These are phyloP conservation scores for Pipistrellus kuhlii DNA, from an alignment of 2,797 vertebrate species.

Conservation along the genomic window DNA sequence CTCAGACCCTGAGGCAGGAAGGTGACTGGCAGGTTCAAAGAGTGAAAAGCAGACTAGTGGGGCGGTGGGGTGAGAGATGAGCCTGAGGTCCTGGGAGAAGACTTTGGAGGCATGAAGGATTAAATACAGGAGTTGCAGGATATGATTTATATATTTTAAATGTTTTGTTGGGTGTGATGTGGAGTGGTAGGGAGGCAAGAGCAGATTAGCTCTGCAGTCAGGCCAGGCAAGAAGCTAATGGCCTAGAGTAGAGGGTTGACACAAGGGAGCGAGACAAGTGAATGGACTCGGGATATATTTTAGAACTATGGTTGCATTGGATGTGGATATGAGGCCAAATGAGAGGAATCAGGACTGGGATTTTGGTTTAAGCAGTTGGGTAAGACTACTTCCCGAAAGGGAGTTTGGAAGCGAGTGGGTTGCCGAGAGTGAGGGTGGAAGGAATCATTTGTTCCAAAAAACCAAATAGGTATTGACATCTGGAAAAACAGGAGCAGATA, in stretches of 20 bases:
- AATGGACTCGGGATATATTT: background rate
- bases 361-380: background rate
- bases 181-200: background rate
- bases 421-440: background rate
- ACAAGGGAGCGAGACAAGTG: fast-evolving
- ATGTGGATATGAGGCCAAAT: background rate
- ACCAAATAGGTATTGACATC: background rate
- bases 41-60: background rate
- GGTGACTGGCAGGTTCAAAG: background rate
- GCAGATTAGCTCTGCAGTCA: background rate
- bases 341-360: background rate
- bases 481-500: background rate
- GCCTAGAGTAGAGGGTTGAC: background rate
- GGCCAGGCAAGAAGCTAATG: background rate
- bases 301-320: background rate
- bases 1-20: background rate
- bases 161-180: background rate
- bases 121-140: background rate
- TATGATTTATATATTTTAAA: background rate
- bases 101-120: background rate
- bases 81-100: background rate
- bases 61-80: background rate
- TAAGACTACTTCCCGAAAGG: background rate
- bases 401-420: background rate
- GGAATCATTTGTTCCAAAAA: background rate